Evolutionary conservation across 1,140 invertebrate species (phyloP).

Genomic region (Papilio machaon): DNA sequence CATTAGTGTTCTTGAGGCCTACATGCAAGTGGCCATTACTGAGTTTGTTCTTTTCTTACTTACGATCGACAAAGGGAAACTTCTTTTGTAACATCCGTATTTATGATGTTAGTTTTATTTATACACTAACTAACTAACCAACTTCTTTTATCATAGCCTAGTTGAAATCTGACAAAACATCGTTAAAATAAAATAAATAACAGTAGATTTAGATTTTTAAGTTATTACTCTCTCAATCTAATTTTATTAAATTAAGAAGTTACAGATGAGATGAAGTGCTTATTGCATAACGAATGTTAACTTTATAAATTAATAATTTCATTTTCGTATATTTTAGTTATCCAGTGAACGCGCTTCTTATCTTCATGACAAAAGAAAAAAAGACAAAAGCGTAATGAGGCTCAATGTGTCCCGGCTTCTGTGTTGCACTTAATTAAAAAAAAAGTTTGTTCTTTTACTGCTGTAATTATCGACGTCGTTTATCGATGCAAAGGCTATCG

Average conservation of each 20-base stretch:
- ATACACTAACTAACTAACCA: not conserved
- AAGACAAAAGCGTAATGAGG: slow-evolving; percentile 36
- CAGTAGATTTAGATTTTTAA: too few species aligned
- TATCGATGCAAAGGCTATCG: slow-evolving; percentile 45
- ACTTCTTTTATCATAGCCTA: not conserved
- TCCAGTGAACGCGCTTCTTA: slow-evolving; percentile 17
- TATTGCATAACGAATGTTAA: not conserved
- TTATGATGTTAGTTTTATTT: slow-evolving; percentile 2
- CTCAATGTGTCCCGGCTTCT: slow-evolving; percentile 28
- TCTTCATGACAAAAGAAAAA: slow-evolving; percentile 37
- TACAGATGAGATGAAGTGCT: not conserved
- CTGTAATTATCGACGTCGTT: slow-evolving; percentile 37
- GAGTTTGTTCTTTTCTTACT: slow-evolving; percentile 52
- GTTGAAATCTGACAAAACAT: not conserved
- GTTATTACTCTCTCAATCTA: not conserved
- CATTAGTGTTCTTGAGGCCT: slow-evolving; percentile 64
- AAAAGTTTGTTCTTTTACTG: slow-evolving; percentile 37
- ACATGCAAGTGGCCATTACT: slow-evolving; percentile 68
- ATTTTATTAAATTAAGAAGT: not conserved
- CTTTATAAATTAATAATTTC: slow-evolving; percentile 1
- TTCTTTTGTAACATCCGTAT: slow-evolving; percentile 2
- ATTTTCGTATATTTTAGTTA: slow-evolving; percentile 18
- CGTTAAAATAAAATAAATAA: not conserved
- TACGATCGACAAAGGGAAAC: slow-evolving; percentile 27
- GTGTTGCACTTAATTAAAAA: slow-evolving; percentile 41